These are phyloP conservation scores for Athalia circularis DNA, from an alignment of 2,888 invertebrate species.

Conservation along the genomic window DNA sequence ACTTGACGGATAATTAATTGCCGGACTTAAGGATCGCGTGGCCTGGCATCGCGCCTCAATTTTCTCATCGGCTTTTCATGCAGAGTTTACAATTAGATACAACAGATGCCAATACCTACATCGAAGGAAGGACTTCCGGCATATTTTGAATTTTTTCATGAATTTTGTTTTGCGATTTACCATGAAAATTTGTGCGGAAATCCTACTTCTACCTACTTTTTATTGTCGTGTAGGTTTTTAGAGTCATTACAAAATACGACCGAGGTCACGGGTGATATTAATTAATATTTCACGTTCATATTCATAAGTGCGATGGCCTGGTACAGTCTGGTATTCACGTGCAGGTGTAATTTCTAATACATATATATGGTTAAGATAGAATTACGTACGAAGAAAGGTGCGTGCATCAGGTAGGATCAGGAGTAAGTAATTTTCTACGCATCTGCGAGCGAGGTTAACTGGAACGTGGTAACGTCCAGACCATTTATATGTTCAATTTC, in stretches of 20 bases:
- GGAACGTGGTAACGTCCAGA: slow-evolving; percentile 25
- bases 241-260: no score
- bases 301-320: no score
- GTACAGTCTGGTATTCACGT: no score
- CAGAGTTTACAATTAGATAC: background rate
- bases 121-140: no score
- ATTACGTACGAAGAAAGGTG: slow-evolving; percentile 21
- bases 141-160: no score
- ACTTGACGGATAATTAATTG: slow-evolving; percentile 36
- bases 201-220: no score
- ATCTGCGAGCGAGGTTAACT: slow-evolving; percentile 32
- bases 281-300: no score
- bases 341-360: no score
- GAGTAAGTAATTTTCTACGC: slow-evolving; percentile 37
- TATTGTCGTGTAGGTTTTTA: no score
- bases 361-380: background rate
- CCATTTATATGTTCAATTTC: slow-evolving; percentile 21
- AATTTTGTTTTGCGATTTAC: no score
- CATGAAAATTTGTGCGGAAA: no score
- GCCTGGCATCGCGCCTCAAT: slow-evolving; percentile 1
- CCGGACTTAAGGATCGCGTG: slow-evolving; percentile 23
- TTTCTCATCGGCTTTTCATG: background rate
- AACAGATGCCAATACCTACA: background rate
- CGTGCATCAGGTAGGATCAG: slow-evolving; percentile 9
- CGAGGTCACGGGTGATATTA: no score